phyloP scores from a whole-genome alignment of 2,888 invertebrate genomes.

The Hoplodrina ambigua region DNA sequence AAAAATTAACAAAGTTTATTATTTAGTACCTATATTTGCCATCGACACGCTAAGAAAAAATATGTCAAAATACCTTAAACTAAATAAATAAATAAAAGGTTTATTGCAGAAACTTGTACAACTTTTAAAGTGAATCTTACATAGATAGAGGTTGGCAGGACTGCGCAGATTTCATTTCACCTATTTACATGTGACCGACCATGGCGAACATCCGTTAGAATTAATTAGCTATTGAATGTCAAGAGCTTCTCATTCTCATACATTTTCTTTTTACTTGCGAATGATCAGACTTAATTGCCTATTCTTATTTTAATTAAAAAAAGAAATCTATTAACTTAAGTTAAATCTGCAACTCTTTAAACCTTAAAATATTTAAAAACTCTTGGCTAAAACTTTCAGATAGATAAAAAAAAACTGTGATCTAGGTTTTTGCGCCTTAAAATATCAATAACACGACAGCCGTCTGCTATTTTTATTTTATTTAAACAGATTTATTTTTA shows the following conservation, averaged over 20 bases:
- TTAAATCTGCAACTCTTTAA: not conserved
- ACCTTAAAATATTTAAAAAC: not conserved
- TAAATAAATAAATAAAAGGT: too few relatives aligned
- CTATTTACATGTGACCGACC: slow-evolving; percentile 26
- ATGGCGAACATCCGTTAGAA: slow-evolving; percentile 15
- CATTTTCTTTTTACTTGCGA: slow-evolving; percentile 24
- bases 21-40: too few relatives aligned
- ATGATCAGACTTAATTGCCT: not conserved
- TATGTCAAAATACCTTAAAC: too few relatives aligned
- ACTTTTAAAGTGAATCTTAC: too few relatives aligned
- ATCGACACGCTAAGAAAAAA: too few relatives aligned
- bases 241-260: not conserved
- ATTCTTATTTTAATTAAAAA: too few relatives aligned
- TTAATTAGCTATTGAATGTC: slow-evolving; percentile 22
- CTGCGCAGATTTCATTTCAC: slow-evolving; percentile 35
- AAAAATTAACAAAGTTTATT: too few relatives aligned
- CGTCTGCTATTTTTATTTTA: slow-evolving; percentile 2
- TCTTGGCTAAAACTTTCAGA: not conserved
- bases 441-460: not conserved
- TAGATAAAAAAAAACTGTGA: not conserved
- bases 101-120: too few relatives aligned
- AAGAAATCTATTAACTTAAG: too few relatives aligned
- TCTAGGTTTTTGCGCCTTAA: not conserved
- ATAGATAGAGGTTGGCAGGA: slow-evolving; percentile 35
- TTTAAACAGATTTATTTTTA: not conserved